Base-by-base conservation (phyloP, 2,113 vertebrate genomes). In the Paramisgurnus dabryanus region DNA sequence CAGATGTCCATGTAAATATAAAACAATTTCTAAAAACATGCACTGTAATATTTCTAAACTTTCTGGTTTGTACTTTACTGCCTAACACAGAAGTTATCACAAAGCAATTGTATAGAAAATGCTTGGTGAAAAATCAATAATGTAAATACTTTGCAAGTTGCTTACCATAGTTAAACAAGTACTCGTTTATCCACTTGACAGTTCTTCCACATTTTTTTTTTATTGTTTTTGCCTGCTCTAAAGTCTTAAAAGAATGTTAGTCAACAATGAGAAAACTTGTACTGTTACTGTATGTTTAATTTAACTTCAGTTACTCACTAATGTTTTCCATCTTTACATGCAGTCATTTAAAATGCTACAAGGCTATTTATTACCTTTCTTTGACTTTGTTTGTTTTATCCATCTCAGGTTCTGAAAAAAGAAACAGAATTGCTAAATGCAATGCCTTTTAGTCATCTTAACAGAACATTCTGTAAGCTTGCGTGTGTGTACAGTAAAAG, bases 51-150 rank as follows among this genome's bases (percentile, higher is more conserved):
- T 95, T 96, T 96, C 93, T 95, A 93, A 85, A 93, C 91, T 94
- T 93, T 85, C 93, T 94, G 89, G 94, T 97, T 96, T 96, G 91
- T 96, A 96, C 90, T 95, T 92, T 93, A 94, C 87, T 88, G 90
- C 34, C 41, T 43, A 72, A 58, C 53, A 49, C 68, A 93, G 94
- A 93, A 93, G 89, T 88, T 89, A 91, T 92, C 92, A 91, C 90
- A 91, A 92, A 94, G 90, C 91, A 94, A 91, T 84, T 90, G 90
- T 88, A 93, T 92, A 92, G 90, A 93, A 92, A 91, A 89, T 82
- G 88, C 90, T 89, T 90, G 82, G 86, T 93, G 91, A 94, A 85
- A 91, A 85, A 91, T 89, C 83, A 92, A 92, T 88, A 84, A 88
- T 97, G 95, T 98, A 96, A 94, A 97, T 96, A 96, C 65, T 79